A percentile compares a stretch with the other conserved stretches of the same genome.
These are phyloP conservation scores for Cheilosia scutellata DNA, from an alignment of 2,888 invertebrate genomes.

Conservation along the genomic window DNA sequence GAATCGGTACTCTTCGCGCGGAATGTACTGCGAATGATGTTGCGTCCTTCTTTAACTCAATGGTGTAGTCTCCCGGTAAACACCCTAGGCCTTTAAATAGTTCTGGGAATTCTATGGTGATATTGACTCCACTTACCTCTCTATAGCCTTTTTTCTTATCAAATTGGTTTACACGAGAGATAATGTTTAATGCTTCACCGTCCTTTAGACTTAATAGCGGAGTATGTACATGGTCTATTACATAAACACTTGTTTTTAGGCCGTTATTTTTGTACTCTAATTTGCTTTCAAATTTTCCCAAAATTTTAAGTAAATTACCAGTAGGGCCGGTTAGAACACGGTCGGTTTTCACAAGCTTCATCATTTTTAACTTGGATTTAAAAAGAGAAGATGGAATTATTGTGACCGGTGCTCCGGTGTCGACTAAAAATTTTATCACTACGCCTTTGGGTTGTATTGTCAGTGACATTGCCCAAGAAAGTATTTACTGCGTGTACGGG, in stretches of 20 bases:
- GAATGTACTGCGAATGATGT: slow-evolving; percentile 19
- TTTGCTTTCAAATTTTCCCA: slow-evolving; percentile 14
- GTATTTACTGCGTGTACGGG: slow-evolving; percentile 17
- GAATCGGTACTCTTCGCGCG: slow-evolving; percentile 25
- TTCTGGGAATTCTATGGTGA: slow-evolving; percentile 21
- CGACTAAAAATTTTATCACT: slow-evolving; percentile 16
- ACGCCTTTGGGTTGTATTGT: not conserved
- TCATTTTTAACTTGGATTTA: slow-evolving; percentile 19
- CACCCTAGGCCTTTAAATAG: slow-evolving; percentile 23
- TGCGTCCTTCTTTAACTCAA: not conserved
- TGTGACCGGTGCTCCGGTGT: slow-evolving; percentile 15
- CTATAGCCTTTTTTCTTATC: not conserved
- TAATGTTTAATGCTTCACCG: slow-evolving; percentile 11
- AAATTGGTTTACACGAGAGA: not conserved
- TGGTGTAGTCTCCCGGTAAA: slow-evolving; percentile 18
- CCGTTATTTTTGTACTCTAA: not conserved
- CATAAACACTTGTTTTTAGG: slow-evolving; percentile 3
- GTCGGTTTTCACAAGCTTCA: slow-evolving; percentile 1
- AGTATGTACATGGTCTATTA: slow-evolving; percentile 9
- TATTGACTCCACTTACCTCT: slow-evolving; percentile 4
- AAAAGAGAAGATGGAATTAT: slow-evolving; percentile 10
- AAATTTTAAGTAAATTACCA: slow-evolving; percentile 16
- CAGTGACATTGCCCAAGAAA: slow-evolving; percentile 19
- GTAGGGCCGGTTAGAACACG: slow-evolving; percentile 3
- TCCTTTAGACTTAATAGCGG: slow-evolving; percentile 16